phyloP scores from a whole-genome alignment of 2,888 invertebrate genomes.

The Rotaria macrura region DNA sequence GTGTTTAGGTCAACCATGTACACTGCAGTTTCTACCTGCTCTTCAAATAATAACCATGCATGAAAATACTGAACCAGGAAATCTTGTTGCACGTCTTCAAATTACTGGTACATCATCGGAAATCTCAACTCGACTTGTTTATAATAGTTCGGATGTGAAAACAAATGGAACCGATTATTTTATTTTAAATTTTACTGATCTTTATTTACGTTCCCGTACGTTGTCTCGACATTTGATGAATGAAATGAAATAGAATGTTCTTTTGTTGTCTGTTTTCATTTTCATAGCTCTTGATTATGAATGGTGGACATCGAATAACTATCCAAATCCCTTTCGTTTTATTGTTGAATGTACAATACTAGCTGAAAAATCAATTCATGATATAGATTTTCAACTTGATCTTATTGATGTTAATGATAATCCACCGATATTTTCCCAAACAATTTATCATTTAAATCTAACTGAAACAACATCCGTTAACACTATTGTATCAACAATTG shows the following conservation, averaged over 20 bases:
- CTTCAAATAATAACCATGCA: not conserved
- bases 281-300: not conserved
- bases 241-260: no score
- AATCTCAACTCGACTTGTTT: not conserved
- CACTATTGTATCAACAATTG: not conserved
- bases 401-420: constrained; percentile 1
- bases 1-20: not conserved
- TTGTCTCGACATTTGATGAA: not conserved
- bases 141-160: not conserved
- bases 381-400: constrained; percentile 18
- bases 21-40: constrained; percentile 10
- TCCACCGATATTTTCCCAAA: not conserved
- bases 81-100: not conserved
- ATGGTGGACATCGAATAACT: constrained; percentile 16
- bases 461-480: not conserved
- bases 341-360: not conserved
- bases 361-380: not conserved
- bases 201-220: not conserved
- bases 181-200: not conserved
- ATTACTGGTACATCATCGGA: not conserved
- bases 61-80: not conserved
- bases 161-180: constrained; percentile 22
- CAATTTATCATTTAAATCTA: not conserved
- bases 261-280: no score
- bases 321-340: constrained; percentile 5